A percentile compares a stretch with the other conserved stretches of the same genome.
These are phyloP conservation scores for Tetramorium simillimum DNA, from an alignment of 1,140 invertebrate species.

Conservation along the genomic window DNA sequence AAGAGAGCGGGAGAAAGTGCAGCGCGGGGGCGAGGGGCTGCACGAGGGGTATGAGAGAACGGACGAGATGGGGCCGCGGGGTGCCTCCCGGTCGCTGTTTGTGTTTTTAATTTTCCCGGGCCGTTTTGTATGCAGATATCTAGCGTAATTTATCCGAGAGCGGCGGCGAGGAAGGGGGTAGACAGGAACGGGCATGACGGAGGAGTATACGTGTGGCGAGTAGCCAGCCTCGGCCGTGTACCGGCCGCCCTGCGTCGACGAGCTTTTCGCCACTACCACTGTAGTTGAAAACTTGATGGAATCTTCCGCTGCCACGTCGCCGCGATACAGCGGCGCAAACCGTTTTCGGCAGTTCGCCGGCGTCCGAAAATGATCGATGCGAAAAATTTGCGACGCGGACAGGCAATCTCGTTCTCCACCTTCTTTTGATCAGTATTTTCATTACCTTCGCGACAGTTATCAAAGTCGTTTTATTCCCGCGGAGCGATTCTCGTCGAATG, in stretches of 20 bases:
- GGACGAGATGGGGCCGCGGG: slow-evolving; percentile 18
- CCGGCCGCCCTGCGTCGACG: slow-evolving; percentile 41
- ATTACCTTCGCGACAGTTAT: not conserved
- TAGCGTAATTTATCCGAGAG: slow-evolving; percentile 77
- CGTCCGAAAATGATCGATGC: slow-evolving; percentile 39
- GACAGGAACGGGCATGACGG: slow-evolving; percentile 50
- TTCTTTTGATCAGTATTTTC: slow-evolving; percentile 14
- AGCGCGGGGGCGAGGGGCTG: not conserved
- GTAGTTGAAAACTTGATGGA: slow-evolving; percentile 63
- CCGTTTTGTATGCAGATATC: slow-evolving; percentile 81
- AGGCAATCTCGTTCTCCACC: not conserved
- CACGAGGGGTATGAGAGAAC: not conserved
- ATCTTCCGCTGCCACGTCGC: slow-evolving; percentile 49
- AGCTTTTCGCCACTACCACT: slow-evolving; percentile 51
- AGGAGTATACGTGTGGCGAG: slow-evolving; percentile 74
- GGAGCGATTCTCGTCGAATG: not conserved
- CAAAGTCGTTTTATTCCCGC: not conserved
- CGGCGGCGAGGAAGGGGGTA: not conserved
- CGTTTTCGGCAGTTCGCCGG: slow-evolving; percentile 17
- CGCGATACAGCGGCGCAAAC: slow-evolving; percentile 26
- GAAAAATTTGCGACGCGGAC: slow-evolving; percentile 36
- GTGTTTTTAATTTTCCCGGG: slow-evolving; percentile 79
- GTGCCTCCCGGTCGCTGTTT: slow-evolving; percentile 67
- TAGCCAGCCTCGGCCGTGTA: slow-evolving; percentile 63
- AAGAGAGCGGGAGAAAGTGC: slow-evolving; percentile 17